Evolutionary conservation across 2,797 vertebrate genomes (phyloP).

Genomic region (Protosalanx chinensis): DNA sequence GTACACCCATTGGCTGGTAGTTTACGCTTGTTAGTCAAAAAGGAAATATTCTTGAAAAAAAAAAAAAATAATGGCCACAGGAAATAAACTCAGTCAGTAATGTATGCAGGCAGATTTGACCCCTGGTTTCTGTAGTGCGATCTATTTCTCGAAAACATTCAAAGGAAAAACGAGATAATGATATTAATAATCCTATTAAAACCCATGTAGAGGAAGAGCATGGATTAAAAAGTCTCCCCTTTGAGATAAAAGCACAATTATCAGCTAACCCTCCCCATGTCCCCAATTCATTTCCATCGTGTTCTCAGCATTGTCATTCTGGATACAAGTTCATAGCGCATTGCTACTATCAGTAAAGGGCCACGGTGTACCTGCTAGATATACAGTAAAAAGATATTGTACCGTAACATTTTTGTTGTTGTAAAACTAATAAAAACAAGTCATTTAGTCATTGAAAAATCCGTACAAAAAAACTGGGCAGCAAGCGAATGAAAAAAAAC

Average conservation of each 20-base stretch:
- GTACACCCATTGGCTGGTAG: not conserved
- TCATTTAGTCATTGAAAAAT: not conserved
- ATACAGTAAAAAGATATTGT: not conserved
- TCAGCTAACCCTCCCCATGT: constrained; percentile 27
- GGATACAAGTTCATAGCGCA: not conserved
- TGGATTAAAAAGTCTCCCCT: constrained; percentile 57
- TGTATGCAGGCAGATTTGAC: constrained; percentile 28
- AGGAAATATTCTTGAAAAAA: too few relatives aligned
- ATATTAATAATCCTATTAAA: constrained; percentile 59
- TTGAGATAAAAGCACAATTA: constrained; percentile 57
- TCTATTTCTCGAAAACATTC: constrained; percentile 43
- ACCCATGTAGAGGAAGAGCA: constrained; percentile 46
- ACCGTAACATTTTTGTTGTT: too few relatives aligned
- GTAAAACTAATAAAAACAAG: too few relatives aligned
- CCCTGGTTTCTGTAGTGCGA: constrained; percentile 15
- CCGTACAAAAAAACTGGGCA: not conserved
- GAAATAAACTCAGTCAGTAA: constrained; percentile 23
- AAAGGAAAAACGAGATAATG: constrained; percentile 36
- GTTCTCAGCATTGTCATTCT: not conserved
- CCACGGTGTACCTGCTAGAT: not conserved
- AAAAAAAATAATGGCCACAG: not conserved
- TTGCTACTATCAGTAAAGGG: not conserved
- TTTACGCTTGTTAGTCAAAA: too few relatives aligned
- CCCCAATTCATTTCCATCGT: constrained; percentile 14
- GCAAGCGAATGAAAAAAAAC: not conserved